Base-by-base conservation (phyloP, 2,888 invertebrate genomes). In the Thumatha senex region DNA sequence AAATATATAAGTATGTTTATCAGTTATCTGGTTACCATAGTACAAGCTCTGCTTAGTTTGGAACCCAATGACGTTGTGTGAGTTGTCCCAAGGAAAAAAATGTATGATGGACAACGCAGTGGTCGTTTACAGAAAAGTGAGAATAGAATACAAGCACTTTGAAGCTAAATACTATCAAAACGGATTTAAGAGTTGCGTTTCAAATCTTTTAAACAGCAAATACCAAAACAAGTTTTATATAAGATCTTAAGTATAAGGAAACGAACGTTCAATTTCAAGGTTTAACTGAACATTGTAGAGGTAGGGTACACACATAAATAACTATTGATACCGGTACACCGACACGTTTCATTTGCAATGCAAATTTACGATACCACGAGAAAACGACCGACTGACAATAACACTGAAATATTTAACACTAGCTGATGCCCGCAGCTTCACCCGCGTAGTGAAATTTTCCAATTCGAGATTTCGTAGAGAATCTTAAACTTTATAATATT, bases 281-380 rank as follows among this genome's bases (percentile, higher is more conserved):
- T 61, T 51, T 55, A 58, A 56, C 43, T 42, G 38, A 55, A 60
- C 54, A 56, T 58, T 57, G 55, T 48, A 54, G 29, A 38, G 46
- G 53, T 54, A 48, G 47, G 47, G 51, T 52, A 51, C 48, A 50
- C 51, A 62, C 49, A 42, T 67, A 64, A 64, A 67, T 68, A 72
- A 68, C 62, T 48, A 66, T 54, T 56, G 70, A 70, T 72, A 70
- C 64, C 64, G 65, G 62, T 62, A 62, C 63, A 54, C 66, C 63
- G 63, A 56, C 66, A 58, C 52, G 63, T 61, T 70, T 61, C 67
- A 78, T 78, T 77, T 74, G 74, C 72, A 74, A 67, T 77, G 72
- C 74, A 74, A 70, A 76, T 78, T 64, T 58, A 51, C 57, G 61
- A 63, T 62, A 56, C 60, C 53, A 34, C 68, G 60, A 66, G 69